Evolutionary conservation across 2,888 invertebrate species (phyloP).

Genomic region (Panopea generosa): DNA sequence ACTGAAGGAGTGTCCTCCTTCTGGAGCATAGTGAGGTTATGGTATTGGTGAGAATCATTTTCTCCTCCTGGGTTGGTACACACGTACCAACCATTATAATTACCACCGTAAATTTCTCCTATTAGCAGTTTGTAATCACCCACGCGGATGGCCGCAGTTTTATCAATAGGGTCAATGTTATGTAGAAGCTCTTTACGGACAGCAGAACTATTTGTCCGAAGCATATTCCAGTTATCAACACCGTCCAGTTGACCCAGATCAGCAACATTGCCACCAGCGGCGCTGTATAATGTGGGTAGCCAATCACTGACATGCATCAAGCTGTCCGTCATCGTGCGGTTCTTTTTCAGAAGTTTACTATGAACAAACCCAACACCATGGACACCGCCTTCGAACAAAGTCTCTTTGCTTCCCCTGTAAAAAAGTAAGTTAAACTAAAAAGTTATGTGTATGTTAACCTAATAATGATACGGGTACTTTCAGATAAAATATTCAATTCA

Average conservation of each 20-base stretch:
- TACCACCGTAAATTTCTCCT: constrained; percentile 62
- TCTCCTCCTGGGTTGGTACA: constrained; percentile 22
- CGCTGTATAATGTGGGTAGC: constrained; percentile 92
- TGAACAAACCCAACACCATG: constrained; percentile 92
- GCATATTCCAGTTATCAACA: constrained; percentile 90
- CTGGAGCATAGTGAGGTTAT: no score
- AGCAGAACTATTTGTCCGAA: constrained; percentile 88
- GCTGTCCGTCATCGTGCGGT: constrained; percentile 89
- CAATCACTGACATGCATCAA: constrained; percentile 93
- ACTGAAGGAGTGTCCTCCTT: no score
- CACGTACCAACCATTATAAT: constrained; percentile 65
- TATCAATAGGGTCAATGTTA: constrained; percentile 72
- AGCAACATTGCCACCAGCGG: constrained; percentile 87
- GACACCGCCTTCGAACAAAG: constrained; percentile 90
- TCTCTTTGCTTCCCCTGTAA: constrained; percentile 79
- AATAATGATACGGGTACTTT: no score
- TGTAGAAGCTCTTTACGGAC: constrained; percentile 88
- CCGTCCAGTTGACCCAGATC: constrained; percentile 88
- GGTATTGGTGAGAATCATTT: no score
- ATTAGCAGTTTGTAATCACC: constrained; percentile 74
- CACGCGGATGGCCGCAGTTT: constrained; percentile 67
- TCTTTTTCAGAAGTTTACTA: constrained; percentile 89
- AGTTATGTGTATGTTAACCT: no score
- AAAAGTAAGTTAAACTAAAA: no score
- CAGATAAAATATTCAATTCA: no score